Evolutionary conservation across 2,888 invertebrate genomes (phyloP).

Genomic region (Saturnia japonica): DNA sequence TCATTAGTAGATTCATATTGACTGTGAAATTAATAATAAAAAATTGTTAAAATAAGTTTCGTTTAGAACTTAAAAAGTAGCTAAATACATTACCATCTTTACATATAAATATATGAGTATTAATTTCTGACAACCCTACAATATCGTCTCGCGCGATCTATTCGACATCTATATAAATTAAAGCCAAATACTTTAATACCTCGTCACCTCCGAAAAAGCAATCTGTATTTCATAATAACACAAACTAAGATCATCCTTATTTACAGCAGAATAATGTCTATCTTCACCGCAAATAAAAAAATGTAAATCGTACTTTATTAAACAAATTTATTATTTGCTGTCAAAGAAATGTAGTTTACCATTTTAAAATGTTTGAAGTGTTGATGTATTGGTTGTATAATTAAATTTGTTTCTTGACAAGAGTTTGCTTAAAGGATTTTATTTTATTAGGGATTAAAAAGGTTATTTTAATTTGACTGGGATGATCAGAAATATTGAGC

Average conservation of each 20-base stretch:
- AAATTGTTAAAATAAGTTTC: no score
- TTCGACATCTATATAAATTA: constrained; percentile 60
- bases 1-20: no score
- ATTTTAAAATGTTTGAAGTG: constrained; percentile 4
- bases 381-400: neutral
- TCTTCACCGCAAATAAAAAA: constrained; percentile 1
- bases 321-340: neutral
- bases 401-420: neutral
- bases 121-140: constrained; percentile 52
- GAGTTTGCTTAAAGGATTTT: neutral
- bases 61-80: no score
- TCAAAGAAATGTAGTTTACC: neutral
- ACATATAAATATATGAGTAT: neutral
- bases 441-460: no score
- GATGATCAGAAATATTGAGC: neutral
- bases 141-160: constrained; percentile 68
- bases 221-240: constrained; percentile 16
- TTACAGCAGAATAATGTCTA: constrained; percentile 28
- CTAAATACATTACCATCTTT: neutral
- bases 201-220: constrained; percentile 67
- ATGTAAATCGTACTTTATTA: neutral
- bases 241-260: constrained; percentile 40
- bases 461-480: neutral
- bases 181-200: constrained; percentile 74
- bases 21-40: no score